These are phyloP conservation scores for Melanerpes aurifrons DNA, from an alignment of 2,113 vertebrate genomes.

Conservation along the genomic window DNA sequence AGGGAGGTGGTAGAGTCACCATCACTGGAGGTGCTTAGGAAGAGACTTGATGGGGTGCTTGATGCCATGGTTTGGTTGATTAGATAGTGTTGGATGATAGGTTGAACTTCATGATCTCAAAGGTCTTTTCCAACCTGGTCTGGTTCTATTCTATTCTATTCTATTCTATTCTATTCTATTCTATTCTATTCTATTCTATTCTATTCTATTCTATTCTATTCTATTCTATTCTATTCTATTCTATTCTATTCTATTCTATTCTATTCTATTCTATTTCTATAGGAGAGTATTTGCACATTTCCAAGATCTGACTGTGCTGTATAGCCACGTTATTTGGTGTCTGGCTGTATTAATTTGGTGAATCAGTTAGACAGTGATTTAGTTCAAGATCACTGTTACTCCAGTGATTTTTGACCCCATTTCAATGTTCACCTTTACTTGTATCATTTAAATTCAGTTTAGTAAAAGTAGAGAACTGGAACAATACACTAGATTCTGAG, in stretches of 20 bases:
- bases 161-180: neutral
- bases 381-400: constrained; percentile 7
- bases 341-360: neutral
- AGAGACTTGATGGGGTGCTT: too few relatives aligned
- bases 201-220: neutral
- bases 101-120: too few relatives aligned
- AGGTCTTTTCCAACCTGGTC: too few relatives aligned
- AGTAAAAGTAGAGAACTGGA: neutral
- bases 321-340: neutral
- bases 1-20: too few relatives aligned
- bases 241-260: too few relatives aligned
- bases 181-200: neutral
- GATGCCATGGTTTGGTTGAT: too few relatives aligned
- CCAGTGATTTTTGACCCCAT: constrained; percentile 1
- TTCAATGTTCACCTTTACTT: constrained; percentile 25
- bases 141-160: too few relatives aligned
- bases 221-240: too few relatives aligned
- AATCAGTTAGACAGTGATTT: neutral
- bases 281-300: neutral
- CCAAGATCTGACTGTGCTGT: neutral
- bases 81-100: too few relatives aligned
- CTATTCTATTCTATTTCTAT: neutral
- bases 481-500: neutral
- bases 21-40: too few relatives aligned
- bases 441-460: neutral